Percentiles rank a stretch among this genome's conserved stretches.
phyloP scores from a whole-genome alignment of 2,113 vertebrate genomes.

The Prunella fulvescens region DNA sequence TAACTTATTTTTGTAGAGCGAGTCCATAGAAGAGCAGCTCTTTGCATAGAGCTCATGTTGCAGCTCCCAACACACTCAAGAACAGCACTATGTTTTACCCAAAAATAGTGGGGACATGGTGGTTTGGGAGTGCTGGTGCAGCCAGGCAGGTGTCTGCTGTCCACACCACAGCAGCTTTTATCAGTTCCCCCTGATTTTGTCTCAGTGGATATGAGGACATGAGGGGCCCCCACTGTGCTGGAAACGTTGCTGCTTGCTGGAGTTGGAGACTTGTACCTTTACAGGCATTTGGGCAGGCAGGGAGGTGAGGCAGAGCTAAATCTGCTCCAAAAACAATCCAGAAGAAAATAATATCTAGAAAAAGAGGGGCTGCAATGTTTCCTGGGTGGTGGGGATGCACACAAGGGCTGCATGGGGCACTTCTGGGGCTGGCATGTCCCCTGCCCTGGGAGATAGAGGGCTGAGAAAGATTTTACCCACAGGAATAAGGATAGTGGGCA shows the following conservation, averaged over 20 bases:
- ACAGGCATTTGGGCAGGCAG: neutral
- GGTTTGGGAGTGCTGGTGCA: neutral
- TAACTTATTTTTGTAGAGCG: neutral
- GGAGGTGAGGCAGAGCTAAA: neutral
- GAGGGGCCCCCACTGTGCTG: neutral
- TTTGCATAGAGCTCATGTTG: neutral
- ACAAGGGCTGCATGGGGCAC: accelerated
- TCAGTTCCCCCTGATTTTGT: neutral
- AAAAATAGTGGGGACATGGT: neutral
- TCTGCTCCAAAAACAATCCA: neutral
- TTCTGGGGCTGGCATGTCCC: neutral
- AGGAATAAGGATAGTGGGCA: neutral
- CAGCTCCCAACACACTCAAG: accelerated
- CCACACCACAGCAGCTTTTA: neutral
- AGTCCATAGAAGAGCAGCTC: neutral
- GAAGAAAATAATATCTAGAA: neutral
- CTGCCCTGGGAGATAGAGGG: neutral
- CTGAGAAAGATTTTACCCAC: neutral
- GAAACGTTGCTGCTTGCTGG: neutral
- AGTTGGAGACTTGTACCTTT: neutral
- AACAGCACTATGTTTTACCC: neutral
- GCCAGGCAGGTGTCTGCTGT: neutral
- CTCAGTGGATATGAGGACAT: neutral
- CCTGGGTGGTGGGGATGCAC: neutral
- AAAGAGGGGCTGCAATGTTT: neutral